Conservation (phyloP, 2,888 invertebrate species). For the Limenitis arthemis region DNA sequence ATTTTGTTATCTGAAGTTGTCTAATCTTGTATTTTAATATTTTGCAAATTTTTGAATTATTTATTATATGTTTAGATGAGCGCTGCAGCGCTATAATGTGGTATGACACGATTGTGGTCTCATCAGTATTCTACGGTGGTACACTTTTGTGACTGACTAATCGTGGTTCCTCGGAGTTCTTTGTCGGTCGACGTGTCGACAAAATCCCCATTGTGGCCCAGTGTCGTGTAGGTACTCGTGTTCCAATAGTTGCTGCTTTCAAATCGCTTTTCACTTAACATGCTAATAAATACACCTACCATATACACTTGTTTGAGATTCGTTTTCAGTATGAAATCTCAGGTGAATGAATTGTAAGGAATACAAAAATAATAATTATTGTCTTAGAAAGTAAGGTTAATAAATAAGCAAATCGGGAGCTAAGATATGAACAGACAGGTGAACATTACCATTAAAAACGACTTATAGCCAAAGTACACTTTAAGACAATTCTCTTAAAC, state of each 20-base stretch:
- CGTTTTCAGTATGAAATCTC: too few species aligned
- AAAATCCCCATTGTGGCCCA: slow-evolving; percentile 39
- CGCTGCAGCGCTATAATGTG: slow-evolving; percentile 11
- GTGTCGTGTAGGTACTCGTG: slow-evolving; percentile 38
- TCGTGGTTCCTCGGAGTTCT: slow-evolving; percentile 43
- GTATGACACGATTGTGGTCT: slow-evolving; percentile 13
- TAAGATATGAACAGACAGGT: too few species aligned
- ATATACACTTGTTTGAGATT: slow-evolving; percentile 11
- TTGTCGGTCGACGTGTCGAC: slow-evolving; percentile 50
- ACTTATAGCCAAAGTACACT: too few species aligned
- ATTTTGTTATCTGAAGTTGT: too few species aligned
- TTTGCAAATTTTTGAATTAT: too few species aligned
- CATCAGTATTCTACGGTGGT: slow-evolving; percentile 45
- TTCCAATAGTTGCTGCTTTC: slow-evolving; percentile 19
- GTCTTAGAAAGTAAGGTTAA: too few species aligned
- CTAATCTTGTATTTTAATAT: too few species aligned
- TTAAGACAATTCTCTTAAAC: too few species aligned
- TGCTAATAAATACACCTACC: slow-evolving; percentile 17
- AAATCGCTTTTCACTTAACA: slow-evolving; percentile 20
- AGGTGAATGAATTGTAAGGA: too few species aligned
- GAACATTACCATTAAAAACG: too few species aligned
- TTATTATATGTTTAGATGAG: slow-evolving; percentile 6
- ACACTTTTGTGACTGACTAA: slow-evolving; percentile 47
- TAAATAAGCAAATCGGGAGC: too few species aligned
- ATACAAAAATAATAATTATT: too few species aligned